Base-by-base conservation (phyloP, 2,888 invertebrate genomes). In the Galeopsomyia nigrocyanea region DNA sequence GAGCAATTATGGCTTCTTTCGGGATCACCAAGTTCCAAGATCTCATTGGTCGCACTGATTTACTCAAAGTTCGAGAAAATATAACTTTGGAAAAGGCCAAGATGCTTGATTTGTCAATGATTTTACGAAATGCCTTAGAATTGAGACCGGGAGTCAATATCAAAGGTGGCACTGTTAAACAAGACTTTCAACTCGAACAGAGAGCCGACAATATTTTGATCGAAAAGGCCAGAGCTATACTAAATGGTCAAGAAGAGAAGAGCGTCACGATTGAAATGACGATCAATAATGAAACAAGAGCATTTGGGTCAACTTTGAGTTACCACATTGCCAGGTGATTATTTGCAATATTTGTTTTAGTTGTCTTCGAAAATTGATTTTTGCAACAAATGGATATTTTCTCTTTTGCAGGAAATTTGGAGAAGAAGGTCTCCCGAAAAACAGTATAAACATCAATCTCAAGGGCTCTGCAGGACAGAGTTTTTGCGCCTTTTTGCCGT, bases 401-500 rank as follows among this genome's bases (percentile, higher is more conserved):
- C 39, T 39, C 39, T 3, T 78, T 81, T 77, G 16, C 81, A 96
- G 96, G 88, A 94, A 94, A 89, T 95, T 92, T 85, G 93, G 95
- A 16, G 97, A 97, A 80, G 89, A 89, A 47, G 98, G 98, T 9
- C 88, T 98, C 14, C 96, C 97, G 0, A 92, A 92, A 21, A 92
- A 90, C 77, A 92, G 91, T 73, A 93, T 98, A 76, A 91, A 94
- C 81, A 94, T 99, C 68, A 90, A 90, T 51, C 88, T 99, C 77
- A 92, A 88, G 58, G 99, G 99, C 17, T 97, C 98, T 2, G 99
- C 98, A 13, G 99, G 99, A 14, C 99, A 99, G 89, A 99, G 98
- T 84, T 99, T 99, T 89, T 96, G 99, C 86, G 99, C 99, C 7
- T 99, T 99, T 89, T 88, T 99, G 80, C 93, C 94, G 0, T 93